These are phyloP conservation scores for Tortrix viridana DNA, from an alignment of 2,888 invertebrate species.

Conservation along the genomic window DNA sequence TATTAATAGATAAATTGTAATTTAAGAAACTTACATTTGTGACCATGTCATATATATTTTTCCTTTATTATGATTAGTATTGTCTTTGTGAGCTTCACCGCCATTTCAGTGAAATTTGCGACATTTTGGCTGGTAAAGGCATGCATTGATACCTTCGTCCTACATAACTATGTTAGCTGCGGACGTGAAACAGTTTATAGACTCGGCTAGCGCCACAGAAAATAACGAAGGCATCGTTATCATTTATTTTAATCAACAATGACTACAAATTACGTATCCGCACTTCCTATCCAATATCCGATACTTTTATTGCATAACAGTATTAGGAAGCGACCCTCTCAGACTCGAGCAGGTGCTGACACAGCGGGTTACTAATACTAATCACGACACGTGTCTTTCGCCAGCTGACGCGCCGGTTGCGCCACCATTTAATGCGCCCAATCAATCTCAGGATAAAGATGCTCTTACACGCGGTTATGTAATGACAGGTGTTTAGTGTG, in stretches of 20 bases:
- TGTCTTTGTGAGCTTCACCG: neutral
- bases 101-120: neutral
- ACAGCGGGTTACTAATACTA: constrained; percentile 31
- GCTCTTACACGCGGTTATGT: constrained; percentile 39
- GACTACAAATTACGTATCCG: neutral
- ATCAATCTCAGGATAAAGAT: constrained; percentile 45
- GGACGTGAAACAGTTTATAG: too few relatives aligned
- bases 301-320: constrained; percentile 17
- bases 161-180: neutral
- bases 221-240: too few relatives aligned
- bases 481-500: constrained; percentile 35
- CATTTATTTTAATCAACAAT: neutral
- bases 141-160: neutral
- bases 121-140: neutral
- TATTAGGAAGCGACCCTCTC: constrained; percentile 29
- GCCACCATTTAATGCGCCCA: constrained; percentile 41
- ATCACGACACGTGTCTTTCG: constrained; percentile 35
- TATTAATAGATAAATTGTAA: too few relatives aligned
- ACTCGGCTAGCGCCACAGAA: too few relatives aligned
- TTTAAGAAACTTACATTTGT: too few relatives aligned
- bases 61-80: neutral
- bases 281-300: constrained; percentile 10
- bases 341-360: constrained; percentile 26
- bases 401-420: constrained; percentile 34
- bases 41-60: too few relatives aligned